Base-by-base conservation (phyloP, 2,113 vertebrate species). In the Pantherophis guttatus region DNA sequence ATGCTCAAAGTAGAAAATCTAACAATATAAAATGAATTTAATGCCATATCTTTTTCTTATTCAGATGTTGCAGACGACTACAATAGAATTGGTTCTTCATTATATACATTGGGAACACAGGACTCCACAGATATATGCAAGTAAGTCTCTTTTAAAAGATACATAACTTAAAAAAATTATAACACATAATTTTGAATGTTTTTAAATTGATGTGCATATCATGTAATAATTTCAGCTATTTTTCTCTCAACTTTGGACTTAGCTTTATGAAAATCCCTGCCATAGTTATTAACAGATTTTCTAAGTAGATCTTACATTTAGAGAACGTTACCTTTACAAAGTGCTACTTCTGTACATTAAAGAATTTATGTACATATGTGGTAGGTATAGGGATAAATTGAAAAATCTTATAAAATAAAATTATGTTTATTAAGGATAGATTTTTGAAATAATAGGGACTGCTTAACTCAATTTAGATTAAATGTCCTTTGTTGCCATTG, bases 61-160 rank as follows among this genome's bases (percentile, higher is more conserved):
- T 17, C 96, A 99, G 99, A 98, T 97, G 98, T 98, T 96, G 99
- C 99, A 5, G 99, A 99, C 91, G 99, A 99, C 97, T 99, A 99
- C 98, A 99, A 99, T 98, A 99, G 99, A 98, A 99, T 99, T 97
- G 98, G 99, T 92, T 99, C 99, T 94, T 99, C 99, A 19, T 97
- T 99, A 86, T 99, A 99, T 97, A 97, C 98, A 26, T 97, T 99
- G 97, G 99, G 99, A 97, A 99, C 99, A 0, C 99, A 99, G 97
- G 99, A 99, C 97, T 99, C 98, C 94, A 99, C 99, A 90, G 99
- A 99, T 95, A 98, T 99, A 97, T 99, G 99, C 99, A 99, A 99
- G 99, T 99, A 99, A 96, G 99, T 50, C 95, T 90, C 94, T 10
- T 93, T 92, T 39, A 91, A 91, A 95, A 87, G 15, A 88, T 48